Evolutionary conservation across 2,797 vertebrate genomes (phyloP).

Genomic region (Chlorospingus flavigularis): DNA sequence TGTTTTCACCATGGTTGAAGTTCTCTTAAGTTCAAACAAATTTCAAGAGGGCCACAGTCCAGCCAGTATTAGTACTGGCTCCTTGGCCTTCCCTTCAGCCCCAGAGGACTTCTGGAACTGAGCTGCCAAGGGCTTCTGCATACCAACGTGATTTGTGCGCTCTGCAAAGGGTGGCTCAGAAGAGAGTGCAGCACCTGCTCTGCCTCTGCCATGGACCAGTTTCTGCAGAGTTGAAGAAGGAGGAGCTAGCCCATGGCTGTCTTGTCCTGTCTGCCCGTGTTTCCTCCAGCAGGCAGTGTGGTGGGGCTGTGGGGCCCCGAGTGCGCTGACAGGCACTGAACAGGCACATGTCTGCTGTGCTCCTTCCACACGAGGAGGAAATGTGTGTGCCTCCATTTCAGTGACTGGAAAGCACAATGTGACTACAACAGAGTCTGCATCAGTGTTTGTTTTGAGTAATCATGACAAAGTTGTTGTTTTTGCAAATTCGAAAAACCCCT

Average conservation of each 20-base stretch:
- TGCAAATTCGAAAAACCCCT: background rate
- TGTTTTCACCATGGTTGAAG: background rate
- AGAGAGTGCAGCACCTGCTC: background rate
- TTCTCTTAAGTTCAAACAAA: background rate
- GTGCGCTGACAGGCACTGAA: background rate
- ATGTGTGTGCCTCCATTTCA: background rate
- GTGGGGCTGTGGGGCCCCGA: background rate
- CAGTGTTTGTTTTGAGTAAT: background rate
- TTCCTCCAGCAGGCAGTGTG: background rate
- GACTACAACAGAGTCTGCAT: background rate
- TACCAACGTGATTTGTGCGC: accelerated
- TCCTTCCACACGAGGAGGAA: background rate
- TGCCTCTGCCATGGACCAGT: background rate
- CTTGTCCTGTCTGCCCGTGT: background rate
- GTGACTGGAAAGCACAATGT: background rate
- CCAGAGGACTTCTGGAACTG: background rate
- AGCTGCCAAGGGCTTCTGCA: background rate
- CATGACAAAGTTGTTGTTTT: background rate
- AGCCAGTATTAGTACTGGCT: background rate
- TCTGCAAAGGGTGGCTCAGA: background rate
- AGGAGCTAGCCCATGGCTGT: background rate
- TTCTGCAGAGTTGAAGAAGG: background rate
- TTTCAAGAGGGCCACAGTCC: background rate
- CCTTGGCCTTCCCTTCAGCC: background rate
- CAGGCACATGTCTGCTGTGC: background rate